These are phyloP conservation scores for Dunckerocampus dactyliophorus DNA, from an alignment of 2,113 vertebrate species.

Conservation along the genomic window DNA sequence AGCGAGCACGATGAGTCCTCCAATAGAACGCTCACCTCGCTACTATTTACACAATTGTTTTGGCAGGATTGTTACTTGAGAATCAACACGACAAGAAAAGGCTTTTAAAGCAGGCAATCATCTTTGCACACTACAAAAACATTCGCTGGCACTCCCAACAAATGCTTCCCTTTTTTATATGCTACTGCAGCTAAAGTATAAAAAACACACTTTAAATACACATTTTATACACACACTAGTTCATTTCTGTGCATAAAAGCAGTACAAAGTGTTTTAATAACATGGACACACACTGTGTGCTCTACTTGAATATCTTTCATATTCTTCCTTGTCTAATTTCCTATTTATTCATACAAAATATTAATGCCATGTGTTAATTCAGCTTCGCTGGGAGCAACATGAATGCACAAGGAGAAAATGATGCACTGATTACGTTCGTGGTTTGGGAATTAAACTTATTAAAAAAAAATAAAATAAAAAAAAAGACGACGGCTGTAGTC, in stretches of 20 bases:
- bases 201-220: slow-evolving; percentile 54
- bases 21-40: slow-evolving; percentile 24
- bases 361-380: slow-evolving; percentile 17
- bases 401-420: slow-evolving; percentile 3
- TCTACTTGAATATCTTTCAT: slow-evolving; percentile 23
- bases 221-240: slow-evolving; percentile 54
- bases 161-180: slow-evolving; percentile 62
- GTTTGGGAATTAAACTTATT: not conserved
- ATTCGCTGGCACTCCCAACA: not conserved
- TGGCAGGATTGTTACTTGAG: slow-evolving; percentile 14
- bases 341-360: slow-evolving; percentile 21
- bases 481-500: slow-evolving; percentile 4
- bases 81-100: slow-evolving; percentile 18
- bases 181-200: slow-evolving; percentile 47
- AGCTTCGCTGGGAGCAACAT: not conserved
- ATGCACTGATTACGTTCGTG: not conserved
- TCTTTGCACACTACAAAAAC: slow-evolving; percentile 12
- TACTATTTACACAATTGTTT: slow-evolving; percentile 56
- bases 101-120: slow-evolving; percentile 27
- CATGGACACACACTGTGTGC: slow-evolving; percentile 23
- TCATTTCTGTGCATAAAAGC: slow-evolving; percentile 57
- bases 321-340: slow-evolving; percentile 22
- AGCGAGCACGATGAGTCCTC: slow-evolving; percentile 20
- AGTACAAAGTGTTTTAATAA: slow-evolving; percentile 47
- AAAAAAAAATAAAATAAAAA: not conserved